Conservation (phyloP, 2,797 vertebrate genomes). For the Podarcis lilfordi region DNA sequence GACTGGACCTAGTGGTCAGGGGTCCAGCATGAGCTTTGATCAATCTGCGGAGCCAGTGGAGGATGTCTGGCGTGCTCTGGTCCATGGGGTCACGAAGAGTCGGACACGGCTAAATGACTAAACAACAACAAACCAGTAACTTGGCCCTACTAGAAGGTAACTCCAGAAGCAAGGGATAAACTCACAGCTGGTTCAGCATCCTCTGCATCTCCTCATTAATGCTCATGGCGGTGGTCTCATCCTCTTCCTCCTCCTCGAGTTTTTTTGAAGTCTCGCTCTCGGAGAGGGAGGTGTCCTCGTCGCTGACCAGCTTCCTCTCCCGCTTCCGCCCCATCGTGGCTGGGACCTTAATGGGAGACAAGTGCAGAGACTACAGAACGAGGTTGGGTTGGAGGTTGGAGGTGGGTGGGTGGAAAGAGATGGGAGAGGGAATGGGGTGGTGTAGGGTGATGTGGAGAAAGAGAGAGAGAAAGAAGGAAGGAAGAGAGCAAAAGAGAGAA, state of each 20-base stretch:
- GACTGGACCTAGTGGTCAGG: too few relatives aligned
- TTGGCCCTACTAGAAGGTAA: background rate
- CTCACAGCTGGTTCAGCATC: conserved; percentile 97
- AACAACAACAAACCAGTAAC: background rate
- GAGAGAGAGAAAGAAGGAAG: conserved; percentile 40
- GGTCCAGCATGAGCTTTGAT: too few relatives aligned
- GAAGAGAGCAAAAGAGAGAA: background rate
- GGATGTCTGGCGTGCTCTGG: too few relatives aligned
- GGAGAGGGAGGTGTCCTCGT: conserved; percentile 88
- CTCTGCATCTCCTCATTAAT: conserved; percentile 99
- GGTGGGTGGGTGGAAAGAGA: conserved; percentile 65
- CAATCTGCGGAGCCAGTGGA: too few relatives aligned
- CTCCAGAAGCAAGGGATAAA: conserved; percentile 20
- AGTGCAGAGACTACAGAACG: conserved; percentile 83
- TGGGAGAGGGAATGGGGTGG: conserved; percentile 53
- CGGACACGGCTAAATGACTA: too few relatives aligned
- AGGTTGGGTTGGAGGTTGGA: conserved; percentile 66
- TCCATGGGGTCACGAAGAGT: too few relatives aligned
- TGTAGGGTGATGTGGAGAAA: conserved; percentile 7
- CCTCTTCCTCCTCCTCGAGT: conserved; percentile 86
- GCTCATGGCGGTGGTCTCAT: conserved; percentile 90
- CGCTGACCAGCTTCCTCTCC: conserved; percentile 88
- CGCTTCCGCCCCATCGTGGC: conserved; percentile 88
- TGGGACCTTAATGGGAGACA: conserved; percentile 87
- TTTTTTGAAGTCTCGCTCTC: conserved; percentile 87